Evolutionary conservation across 1,140 invertebrate genomes (phyloP), one percentile per base, ranked within the genome.

Genomic region (Cryptotermes secundus): DNA sequence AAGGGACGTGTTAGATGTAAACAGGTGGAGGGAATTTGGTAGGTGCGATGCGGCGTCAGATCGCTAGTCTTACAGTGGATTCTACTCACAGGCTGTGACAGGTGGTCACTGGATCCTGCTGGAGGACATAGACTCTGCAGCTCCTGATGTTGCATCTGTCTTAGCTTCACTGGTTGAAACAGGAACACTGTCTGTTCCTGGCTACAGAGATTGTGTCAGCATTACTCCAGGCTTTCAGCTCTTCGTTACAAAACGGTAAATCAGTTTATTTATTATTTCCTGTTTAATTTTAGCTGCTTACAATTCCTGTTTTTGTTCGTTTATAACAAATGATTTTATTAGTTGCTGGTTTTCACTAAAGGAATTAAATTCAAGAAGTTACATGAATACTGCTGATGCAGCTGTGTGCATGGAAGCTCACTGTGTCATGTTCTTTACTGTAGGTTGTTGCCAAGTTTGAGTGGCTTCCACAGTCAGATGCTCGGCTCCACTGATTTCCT

Each of bases 71-170:
- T 38, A 38, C 12, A 38, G 12, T 49, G 45, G 14, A 49, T 49
- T 72, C 59, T 72, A 9, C 26, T 31, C 16, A n/a, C 7, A 96
- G 93, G 97, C 97, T 84, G 95, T 99, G 10, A 92, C 93, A 85
- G 92, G 95, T 87, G 97, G 97, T 0, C 93, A 96, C 88, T 99
- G 99, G 97, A 90, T 99, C 79, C 90, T 99, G 1, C 89, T 99
- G 65, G 99, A 99, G 92, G 99, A 99, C 89, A 94, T 99, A 84
- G 98, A 99, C 88, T 94, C 94, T 87, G 98, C 97, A 22, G 95
- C 96, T 14, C 93, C 96, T 88, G 99, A 99, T 90, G 96, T 99
- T 1, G 94, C 97, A 0, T 96, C 97, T 3, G 93, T 98, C 38
- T 88, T 99, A 10, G 93, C 95, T 84, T 95, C 95, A 49, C 91